Base-by-base conservation (phyloP, 2,113 vertebrate genomes). In the Microcebus murinus region DNA sequence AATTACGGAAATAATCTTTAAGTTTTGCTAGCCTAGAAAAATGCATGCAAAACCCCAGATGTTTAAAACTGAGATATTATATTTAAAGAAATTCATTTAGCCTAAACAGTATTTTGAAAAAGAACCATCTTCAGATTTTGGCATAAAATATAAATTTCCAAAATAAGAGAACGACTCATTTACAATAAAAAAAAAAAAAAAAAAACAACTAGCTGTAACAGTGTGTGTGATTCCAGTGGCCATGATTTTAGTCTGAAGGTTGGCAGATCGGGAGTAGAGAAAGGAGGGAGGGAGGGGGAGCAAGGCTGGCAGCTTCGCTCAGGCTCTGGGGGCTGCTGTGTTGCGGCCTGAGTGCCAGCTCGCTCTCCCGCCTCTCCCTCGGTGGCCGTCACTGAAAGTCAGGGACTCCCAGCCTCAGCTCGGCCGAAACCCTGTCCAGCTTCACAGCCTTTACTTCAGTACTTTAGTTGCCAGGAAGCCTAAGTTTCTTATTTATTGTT, bases 1-100 rank as follows among this genome's bases (percentile, higher is more conserved):
- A 91, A 87, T 79, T 50, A 85, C 12, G 15, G 70, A 57, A 84
- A 74, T 77, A 92, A 94, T 76, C 45, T 68, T 92, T 74, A 96
- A 39, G 63, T 61, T 83, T 65, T 91, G 70, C n/a, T 55, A 57
- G 42, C 31, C 65, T 45, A 89, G 65, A 81, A 93, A 89, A 88
- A 88, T 34, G 8, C n/a, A 57, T 3, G 18, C 18, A 71, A 42
- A 1, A 42, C 2, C 39, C 15, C 45, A 59, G 80, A 94, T 27
- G 5, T 50, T 42, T 65, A 90, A 59, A 61, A 25, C 0, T 55
- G 76, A 73, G 59, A 63, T 21, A 85, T 17, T 81, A 55, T 48
- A 92, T 48, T 87, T 95, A 70, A 89, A 61, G n/a, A 61, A 65
- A 73, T 81, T 74, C 84, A 65, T 42, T 90, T 29, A 42, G 27